Evolutionary conservation across 1,140 invertebrate genomes (phyloP).

Genomic region (Phortica variegata): DNA sequence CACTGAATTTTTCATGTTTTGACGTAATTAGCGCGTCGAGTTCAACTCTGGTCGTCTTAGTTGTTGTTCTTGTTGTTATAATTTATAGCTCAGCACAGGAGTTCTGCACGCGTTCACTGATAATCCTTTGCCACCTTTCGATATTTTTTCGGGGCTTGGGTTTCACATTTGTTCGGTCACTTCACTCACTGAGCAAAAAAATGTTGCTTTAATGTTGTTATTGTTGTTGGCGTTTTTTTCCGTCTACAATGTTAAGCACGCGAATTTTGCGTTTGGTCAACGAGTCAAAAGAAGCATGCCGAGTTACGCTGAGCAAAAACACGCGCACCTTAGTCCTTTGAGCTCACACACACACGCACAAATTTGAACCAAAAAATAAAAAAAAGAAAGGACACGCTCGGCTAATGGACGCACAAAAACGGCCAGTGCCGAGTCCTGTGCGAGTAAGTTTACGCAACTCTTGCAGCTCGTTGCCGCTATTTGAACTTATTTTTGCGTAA

Average conservation of each 20-base stretch:
- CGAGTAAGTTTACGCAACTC: no score
- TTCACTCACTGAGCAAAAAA: constrained; percentile 4
- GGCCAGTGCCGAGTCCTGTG: no score
- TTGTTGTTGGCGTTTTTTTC: no score
- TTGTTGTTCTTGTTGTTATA: neutral
- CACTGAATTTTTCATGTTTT: constrained; percentile 41
- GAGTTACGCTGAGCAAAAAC: no score
- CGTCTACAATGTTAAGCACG: no score
- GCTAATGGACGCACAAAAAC: no score
- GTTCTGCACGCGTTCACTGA: neutral
- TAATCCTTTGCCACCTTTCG: neutral
- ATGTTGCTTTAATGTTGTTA: neutral
- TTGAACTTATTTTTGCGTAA: constrained; percentile 10
- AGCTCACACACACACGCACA: no score
- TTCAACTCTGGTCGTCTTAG: constrained; percentile 23
- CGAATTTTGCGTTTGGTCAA: no score
- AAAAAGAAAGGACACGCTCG: no score
- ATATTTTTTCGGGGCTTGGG: constrained; percentile 2
- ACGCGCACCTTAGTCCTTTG: no score
- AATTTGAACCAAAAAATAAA: no score
- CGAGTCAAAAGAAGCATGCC: no score
- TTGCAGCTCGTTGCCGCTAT: constrained; percentile 14
- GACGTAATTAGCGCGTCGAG: constrained; percentile 42
- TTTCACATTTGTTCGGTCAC: constrained; percentile 23
- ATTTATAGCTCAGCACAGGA: neutral